Conservation (phyloP, 1,140 invertebrate genomes). For the Drosophila tsacasi region DNA sequence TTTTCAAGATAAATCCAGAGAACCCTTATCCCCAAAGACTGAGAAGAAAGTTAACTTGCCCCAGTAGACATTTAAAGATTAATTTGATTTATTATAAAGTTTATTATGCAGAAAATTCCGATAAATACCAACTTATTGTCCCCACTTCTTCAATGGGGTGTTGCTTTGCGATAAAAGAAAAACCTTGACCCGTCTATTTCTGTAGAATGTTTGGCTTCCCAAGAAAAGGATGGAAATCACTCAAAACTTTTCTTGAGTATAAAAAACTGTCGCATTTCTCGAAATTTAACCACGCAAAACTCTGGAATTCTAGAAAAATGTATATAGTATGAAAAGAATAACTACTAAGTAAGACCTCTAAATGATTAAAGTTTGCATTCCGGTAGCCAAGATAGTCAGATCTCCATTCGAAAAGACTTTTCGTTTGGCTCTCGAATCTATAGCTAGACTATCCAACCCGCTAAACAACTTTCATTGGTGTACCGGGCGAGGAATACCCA, state of each 20-base stretch:
- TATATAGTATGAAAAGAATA: too few species aligned
- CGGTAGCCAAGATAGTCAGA: slow-evolving; percentile 1
- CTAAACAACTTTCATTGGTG: slow-evolving; percentile 40
- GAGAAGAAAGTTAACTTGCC: neutral
- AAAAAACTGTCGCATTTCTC: neutral
- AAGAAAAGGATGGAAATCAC: neutral
- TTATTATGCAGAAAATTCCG: neutral
- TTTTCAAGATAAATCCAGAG: slow-evolving; percentile 17
- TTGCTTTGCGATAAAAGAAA: neutral
- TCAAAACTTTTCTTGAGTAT: neutral
- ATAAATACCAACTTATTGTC: neutral
- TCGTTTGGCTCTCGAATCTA: neutral
- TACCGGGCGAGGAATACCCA: slow-evolving; percentile 17
- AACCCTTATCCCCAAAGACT: neutral
- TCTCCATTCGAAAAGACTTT: slow-evolving; percentile 11
- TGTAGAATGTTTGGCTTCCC: neutral
- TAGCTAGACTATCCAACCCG: slow-evolving; percentile 16
- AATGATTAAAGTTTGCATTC: neutral
- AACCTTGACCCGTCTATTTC: neutral
- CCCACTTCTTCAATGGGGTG: neutral
- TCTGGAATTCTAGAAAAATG: neutral
- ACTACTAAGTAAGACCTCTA: too few species aligned
- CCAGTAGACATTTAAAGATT: neutral
- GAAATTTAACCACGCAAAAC: neutral
- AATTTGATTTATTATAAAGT: neutral